phyloP scores from a whole-genome alignment of 2,888 invertebrate genomes.

The Pasiphila rectangulata region DNA sequence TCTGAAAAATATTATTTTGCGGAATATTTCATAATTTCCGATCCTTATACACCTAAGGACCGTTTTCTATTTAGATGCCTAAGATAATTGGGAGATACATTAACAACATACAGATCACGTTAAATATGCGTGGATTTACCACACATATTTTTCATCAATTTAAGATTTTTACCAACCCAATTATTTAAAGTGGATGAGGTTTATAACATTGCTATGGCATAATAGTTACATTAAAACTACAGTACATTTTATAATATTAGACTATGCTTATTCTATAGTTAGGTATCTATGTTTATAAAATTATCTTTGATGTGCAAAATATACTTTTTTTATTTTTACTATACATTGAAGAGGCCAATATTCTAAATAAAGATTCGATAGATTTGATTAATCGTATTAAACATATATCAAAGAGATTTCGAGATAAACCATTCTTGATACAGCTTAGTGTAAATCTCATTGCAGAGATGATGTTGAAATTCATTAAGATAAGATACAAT shows the following conservation, averaged over 20 bases:
- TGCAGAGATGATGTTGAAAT: too few relatives aligned
- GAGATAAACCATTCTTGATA: too few relatives aligned
- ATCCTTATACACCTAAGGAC: too few relatives aligned
- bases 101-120: too few relatives aligned
- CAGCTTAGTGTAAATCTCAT: too few relatives aligned
- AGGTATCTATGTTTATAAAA: conserved; percentile 19
- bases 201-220: conserved; percentile 7
- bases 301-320: conserved; percentile 29
- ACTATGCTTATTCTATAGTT: conserved; percentile 21
- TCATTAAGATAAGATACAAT: background rate
- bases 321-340: conserved; percentile 11
- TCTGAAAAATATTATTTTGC: too few relatives aligned
- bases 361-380: background rate
- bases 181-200: background rate
- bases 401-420: too few relatives aligned
- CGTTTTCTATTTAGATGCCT: too few relatives aligned
- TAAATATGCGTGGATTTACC: too few relatives aligned
- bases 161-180: background rate
- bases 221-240: conserved; percentile 9
- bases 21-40: too few relatives aligned
- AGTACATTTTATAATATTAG: conserved; percentile 4
- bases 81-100: background rate
- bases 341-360: background rate
- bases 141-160: background rate
- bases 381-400: too few relatives aligned